Evolutionary conservation across 2,113 vertebrate genomes (phyloP).

Genomic region (Centropus unirufus): DNA sequence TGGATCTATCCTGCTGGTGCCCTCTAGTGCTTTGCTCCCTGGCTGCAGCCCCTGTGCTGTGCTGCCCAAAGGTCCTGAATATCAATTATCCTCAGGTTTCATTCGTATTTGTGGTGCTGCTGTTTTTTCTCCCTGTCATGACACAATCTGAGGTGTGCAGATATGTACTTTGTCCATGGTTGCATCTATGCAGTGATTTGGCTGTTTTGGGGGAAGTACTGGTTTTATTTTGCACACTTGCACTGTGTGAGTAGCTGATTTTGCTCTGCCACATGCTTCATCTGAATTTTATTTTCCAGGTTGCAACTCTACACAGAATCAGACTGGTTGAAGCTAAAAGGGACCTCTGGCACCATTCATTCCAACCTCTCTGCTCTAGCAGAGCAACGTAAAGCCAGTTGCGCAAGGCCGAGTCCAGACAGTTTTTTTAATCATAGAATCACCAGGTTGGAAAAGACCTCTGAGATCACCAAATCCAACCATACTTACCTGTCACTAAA

Average conservation of each 20-base stretch:
- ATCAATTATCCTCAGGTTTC: background rate
- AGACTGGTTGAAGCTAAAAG: background rate
- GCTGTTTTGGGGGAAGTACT: background rate
- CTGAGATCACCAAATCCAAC: too few species aligned
- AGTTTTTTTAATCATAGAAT: background rate
- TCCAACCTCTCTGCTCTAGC: background rate
- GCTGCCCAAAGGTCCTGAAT: background rate
- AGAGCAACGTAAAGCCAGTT: background rate
- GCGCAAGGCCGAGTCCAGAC: background rate
- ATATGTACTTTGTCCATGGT: background rate
- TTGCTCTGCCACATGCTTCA: background rate
- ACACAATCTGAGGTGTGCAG: background rate
- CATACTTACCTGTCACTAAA: too few species aligned
- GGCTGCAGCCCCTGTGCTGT: background rate
- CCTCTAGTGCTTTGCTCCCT: conserved; percentile 45
- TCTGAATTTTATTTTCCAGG: background rate
- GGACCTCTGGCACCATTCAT: background rate
- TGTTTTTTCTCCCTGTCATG: background rate
- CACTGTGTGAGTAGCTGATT: background rate
- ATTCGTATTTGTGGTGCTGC: background rate
- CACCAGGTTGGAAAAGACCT: too few species aligned
- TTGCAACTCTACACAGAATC: background rate
- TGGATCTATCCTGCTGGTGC: conserved; percentile 3
- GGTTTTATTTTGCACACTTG: background rate
- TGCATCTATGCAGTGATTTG: background rate